Percentiles rank a stretch among this genome's conserved stretches.
Conservation (phyloP, 2,113 vertebrate genomes). For the Falcunculus frontatus region DNA sequence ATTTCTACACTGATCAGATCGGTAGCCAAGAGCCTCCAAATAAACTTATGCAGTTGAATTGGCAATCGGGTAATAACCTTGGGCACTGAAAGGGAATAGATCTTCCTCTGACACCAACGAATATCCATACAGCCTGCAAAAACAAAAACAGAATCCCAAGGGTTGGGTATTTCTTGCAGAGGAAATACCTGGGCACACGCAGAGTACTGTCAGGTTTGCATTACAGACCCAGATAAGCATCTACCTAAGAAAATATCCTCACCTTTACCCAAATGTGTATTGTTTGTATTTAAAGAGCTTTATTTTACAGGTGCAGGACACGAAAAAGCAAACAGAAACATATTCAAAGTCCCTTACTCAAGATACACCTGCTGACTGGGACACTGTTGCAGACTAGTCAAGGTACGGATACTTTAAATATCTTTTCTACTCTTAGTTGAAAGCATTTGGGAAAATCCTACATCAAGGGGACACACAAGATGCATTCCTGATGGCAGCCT, state of each 20-base stretch:
- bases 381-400: not conserved
- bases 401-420: not conserved
- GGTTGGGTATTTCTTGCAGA: not conserved
- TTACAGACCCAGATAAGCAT: not conserved
- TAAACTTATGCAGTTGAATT: conserved; percentile 73
- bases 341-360: not conserved
- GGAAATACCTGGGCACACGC: not conserved
- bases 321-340: not conserved
- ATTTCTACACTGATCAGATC: conserved; percentile 71
- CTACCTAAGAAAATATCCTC: not conserved
- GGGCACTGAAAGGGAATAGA: conserved; percentile 71
- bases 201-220: not conserved
- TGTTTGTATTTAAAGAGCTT: not conserved
- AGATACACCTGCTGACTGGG: not conserved
- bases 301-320: not conserved
- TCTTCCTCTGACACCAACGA: conserved; percentile 55
- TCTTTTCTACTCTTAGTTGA: not conserved
- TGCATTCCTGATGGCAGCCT: not conserved
- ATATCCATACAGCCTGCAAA: conserved; percentile 68
- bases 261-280: not conserved
- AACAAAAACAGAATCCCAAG: not conserved
- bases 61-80: conserved; percentile 70
- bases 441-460: not conserved
- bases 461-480: not conserved
- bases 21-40: conserved; percentile 79